phyloP scores from a whole-genome alignment of 2,113 vertebrate species.

The Alligator mississippiensis region DNA sequence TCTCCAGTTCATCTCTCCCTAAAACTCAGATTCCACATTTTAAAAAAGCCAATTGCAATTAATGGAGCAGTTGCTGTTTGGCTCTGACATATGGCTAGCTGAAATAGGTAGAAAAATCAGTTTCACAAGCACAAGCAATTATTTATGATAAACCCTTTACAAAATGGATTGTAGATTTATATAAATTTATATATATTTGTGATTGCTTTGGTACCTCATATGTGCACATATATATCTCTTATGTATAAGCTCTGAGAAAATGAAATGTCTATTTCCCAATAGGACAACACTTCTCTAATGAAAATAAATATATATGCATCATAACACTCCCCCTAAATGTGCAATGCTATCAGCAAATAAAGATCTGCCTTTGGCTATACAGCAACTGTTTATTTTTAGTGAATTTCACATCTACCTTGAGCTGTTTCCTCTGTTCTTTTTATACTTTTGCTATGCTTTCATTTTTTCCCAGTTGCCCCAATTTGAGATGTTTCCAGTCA shows the following conservation, averaged over 20 bases:
- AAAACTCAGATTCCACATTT: slow-evolving; percentile 4
- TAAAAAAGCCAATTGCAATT: background rate
- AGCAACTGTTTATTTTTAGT: slow-evolving; percentile 10
- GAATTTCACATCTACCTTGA: background rate
- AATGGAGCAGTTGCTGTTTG: background rate
- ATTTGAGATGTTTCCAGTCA: slow-evolving; percentile 30
- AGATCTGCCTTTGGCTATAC: background rate
- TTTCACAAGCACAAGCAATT: slow-evolving; percentile 3
- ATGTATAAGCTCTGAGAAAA: background rate
- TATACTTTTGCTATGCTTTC: background rate
- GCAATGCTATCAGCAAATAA: background rate
- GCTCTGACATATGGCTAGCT: background rate
- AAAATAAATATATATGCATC: slow-evolving; percentile 33
- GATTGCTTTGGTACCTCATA: background rate
- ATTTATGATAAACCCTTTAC: background rate
- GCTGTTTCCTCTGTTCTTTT: background rate
- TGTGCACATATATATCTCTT: background rate
- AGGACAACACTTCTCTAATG: background rate
- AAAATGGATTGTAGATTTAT: background rate
- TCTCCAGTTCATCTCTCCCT: background rate
- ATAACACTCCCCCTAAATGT: background rate
- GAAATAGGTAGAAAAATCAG: background rate
- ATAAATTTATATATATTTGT: background rate
- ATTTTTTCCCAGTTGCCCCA: background rate
- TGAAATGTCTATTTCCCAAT: background rate